These are phyloP conservation scores for Dynastes tityus DNA, from an alignment of 2,888 invertebrate genomes.

Conservation along the genomic window DNA sequence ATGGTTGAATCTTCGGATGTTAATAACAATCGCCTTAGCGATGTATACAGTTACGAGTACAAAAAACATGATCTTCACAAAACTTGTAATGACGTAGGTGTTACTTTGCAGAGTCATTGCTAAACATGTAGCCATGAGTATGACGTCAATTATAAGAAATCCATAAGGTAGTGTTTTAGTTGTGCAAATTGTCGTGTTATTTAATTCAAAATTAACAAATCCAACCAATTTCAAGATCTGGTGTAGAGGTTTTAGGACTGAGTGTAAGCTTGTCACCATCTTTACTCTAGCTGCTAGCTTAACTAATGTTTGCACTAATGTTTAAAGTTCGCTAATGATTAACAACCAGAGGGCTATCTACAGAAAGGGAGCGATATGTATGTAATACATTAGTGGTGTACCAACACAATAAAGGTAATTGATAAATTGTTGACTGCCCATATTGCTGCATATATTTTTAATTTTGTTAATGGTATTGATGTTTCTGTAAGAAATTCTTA, in stretches of 20 bases:
- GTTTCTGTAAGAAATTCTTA: too few relatives aligned
- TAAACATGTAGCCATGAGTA: neutral
- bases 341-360: too few relatives aligned
- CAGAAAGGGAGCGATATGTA: too few relatives aligned
- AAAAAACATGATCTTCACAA: neutral
- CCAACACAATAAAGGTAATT: too few relatives aligned
- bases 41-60: neutral
- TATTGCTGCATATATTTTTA: too few relatives aligned
- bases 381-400: too few relatives aligned
- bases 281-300: too few relatives aligned
- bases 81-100: neutral
- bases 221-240: neutral
- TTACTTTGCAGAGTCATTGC: neutral
- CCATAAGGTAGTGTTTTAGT: neutral
- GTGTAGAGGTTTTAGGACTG: neutral
- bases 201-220: neutral
- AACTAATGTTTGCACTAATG: too few relatives aligned
- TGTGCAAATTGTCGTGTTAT: neutral
- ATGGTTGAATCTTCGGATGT: neutral
- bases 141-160: neutral
- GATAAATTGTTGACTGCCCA: too few relatives aligned
- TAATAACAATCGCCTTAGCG: neutral
- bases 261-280: neutral
- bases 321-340: too few relatives aligned
- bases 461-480: too few relatives aligned